phyloP scores from a whole-genome alignment of 2,797 vertebrate genomes.

The Oryzias dopingdopingensis region DNA sequence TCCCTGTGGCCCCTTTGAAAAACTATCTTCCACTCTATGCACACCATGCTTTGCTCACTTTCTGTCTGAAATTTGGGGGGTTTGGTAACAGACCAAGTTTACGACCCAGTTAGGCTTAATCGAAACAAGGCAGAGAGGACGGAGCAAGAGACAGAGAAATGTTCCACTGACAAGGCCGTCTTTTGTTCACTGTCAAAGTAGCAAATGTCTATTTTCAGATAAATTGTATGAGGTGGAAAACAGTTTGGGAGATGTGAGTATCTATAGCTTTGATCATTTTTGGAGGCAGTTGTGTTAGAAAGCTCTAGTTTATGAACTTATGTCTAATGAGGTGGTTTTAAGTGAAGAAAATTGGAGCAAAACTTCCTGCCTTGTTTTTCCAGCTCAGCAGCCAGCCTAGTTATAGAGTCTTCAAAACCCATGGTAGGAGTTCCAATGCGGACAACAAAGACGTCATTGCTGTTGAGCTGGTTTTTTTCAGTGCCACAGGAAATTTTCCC shows the following conservation, averaged over 20 bases:
- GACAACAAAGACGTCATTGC: slow-evolving; percentile 15
- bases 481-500: slow-evolving; percentile 1
- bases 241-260: slow-evolving; percentile 29
- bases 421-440: slow-evolving; percentile 21
- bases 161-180: slow-evolving; percentile 45
- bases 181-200: slow-evolving; percentile 55
- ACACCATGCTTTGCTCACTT: slow-evolving; percentile 20
- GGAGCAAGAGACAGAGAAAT: slow-evolving; percentile 33
- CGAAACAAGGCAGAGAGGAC: slow-evolving; percentile 63
- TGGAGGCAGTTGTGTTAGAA: slow-evolving; percentile 9
- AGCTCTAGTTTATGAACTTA: slow-evolving; percentile 39
- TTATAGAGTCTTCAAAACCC: slow-evolving; percentile 3
- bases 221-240: slow-evolving; percentile 24
- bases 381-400: slow-evolving; percentile 16
- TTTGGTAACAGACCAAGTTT: slow-evolving; percentile 66
- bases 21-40: slow-evolving; percentile 23
- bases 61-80: slow-evolving; percentile 53
- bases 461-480: slow-evolving; percentile 2
- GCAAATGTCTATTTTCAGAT: slow-evolving; percentile 51
- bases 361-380: slow-evolving; percentile 30
- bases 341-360: slow-evolving; percentile 19
- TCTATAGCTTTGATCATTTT: slow-evolving; percentile 20
- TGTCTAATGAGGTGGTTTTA: slow-evolving; percentile 24
- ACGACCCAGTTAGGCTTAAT: slow-evolving; percentile 70
- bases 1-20: slow-evolving; percentile 40